Evolutionary conservation across 2,113 vertebrate species (phyloP), one percentile per base, ranked within the genome.

Genomic region (Acanthochromis polyacanthus): DNA sequence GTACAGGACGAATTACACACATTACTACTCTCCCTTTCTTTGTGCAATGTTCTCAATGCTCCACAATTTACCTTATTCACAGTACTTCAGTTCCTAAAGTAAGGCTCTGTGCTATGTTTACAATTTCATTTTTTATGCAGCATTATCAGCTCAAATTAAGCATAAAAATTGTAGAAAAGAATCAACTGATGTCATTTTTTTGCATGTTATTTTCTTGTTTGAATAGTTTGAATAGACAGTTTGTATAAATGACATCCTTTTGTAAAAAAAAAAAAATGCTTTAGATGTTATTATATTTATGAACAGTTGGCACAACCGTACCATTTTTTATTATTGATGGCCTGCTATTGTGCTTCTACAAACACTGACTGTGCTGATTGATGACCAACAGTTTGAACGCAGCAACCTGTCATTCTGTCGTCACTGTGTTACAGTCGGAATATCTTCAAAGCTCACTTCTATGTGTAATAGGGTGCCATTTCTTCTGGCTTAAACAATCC

Each of bases 401-500:
- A 36, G 32, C 32, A 36, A 9, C 32, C 32, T 36, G 32, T 10
- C 8, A 36, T 40, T 32, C 19, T 16, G 1, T 55, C n/a, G 23
- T 45, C 32, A 59, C 3, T 58, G 40, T 64, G 40, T 25, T n/a
- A 9, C 20, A 19, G 51, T 53, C 50, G 45, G 10, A 43, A 9
- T 36, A 11, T 38, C 32, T 52, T 38, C 4, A 46, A 71, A 23
- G 12, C 51, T n/a, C 23, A 0, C 22, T 15, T 65, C 56, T 58
- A 30, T 7, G 20, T 17, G n/a, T 30, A 5, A 30, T 30, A 6
- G 30, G 5, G 17, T 58, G 28, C 52, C 46, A 11, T 51, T 52
- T 50, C 10, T 9, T 28, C 10, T 30, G 38, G 58, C 65, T 69
- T 52, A 55, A 65, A 74, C 14, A 53, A 22, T 83, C 7, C 25